Conservation (phyloP, 2,797 vertebrate species). For the Enteromius anoplus region DNA sequence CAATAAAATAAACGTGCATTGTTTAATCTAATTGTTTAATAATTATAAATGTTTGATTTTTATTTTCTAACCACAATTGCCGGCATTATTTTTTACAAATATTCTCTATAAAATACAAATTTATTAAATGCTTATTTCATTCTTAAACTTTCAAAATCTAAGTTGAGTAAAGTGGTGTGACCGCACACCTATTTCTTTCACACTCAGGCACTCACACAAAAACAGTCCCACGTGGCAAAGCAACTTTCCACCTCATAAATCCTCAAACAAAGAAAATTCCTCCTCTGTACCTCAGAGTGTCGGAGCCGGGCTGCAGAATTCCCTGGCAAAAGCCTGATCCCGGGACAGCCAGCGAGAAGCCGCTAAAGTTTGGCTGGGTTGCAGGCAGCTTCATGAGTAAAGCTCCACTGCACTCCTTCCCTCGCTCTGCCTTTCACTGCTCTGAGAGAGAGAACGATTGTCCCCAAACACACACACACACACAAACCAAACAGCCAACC, state of each 20-base stretch:
- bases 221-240: slow-evolving; percentile 62
- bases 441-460: slow-evolving; percentile 30
- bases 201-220: slow-evolving; percentile 50
- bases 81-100: neutral
- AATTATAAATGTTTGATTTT: neutral
- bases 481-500: slow-evolving; percentile 56
- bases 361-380: slow-evolving; percentile 53
- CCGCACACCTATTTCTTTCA: slow-evolving; percentile 20
- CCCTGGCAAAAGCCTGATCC: slow-evolving; percentile 21
- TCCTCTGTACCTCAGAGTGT: slow-evolving; percentile 54
- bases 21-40: neutral
- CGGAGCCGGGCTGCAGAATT: slow-evolving; percentile 33
- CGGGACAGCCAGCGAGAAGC: slow-evolving; percentile 42
- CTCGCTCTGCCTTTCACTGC: slow-evolving; percentile 1
- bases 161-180: neutral
- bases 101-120: neutral
- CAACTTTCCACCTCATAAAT: slow-evolving; percentile 53
- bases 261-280: slow-evolving; percentile 59
- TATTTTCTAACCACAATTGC: neutral
- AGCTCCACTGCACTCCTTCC: slow-evolving; percentile 38
- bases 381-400: slow-evolving; percentile 61
- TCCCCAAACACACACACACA: slow-evolving; percentile 6
- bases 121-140: neutral
- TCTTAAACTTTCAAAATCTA: too few relatives aligned
- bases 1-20: neutral